A percentile compares a stretch with the other conserved stretches of the same genome.
Evolutionary conservation across 1,140 invertebrate genomes (phyloP).

Genomic region (Chironomus tepperi): DNA sequence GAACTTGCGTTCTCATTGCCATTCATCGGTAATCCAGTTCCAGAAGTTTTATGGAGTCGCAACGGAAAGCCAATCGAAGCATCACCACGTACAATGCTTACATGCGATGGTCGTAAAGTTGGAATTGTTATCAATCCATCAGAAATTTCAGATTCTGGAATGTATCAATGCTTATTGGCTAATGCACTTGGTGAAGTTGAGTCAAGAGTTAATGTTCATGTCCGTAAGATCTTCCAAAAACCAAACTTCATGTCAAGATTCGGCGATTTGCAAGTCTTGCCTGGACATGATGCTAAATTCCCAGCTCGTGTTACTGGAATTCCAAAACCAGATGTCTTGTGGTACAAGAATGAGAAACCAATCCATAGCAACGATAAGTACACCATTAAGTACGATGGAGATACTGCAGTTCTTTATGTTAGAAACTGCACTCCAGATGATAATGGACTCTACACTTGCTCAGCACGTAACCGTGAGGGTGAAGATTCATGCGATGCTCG

Average conservation of each 20-base stretch:
- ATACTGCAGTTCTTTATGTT: constrained; percentile 65
- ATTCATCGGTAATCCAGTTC: constrained; percentile 78
- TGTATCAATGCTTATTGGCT: constrained; percentile 61
- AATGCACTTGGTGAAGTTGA: constrained; percentile 66
- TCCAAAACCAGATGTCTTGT: constrained; percentile 75
- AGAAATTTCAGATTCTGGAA: constrained; percentile 62
- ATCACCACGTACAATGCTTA: constrained; percentile 56
- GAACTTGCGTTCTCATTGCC: constrained; percentile 54
- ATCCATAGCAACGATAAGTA: constrained; percentile 63
- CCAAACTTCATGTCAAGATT: constrained; percentile 77
- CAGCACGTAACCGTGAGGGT: constrained; percentile 71
- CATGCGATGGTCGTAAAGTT: constrained; percentile 71
- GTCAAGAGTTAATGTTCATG: constrained; percentile 56
- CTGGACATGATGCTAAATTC: constrained; percentile 70
- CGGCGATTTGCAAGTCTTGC: constrained; percentile 73
- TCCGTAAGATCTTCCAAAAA: constrained; percentile 69
- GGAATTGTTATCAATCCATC: constrained; percentile 66
- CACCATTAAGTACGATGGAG: constrained; percentile 66
- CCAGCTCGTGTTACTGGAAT: constrained; percentile 72
- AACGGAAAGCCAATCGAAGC: constrained; percentile 57
- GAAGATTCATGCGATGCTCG: constrained; percentile 63
- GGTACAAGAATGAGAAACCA: constrained; percentile 69
- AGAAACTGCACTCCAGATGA: constrained; percentile 57
- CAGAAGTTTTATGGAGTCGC: constrained; percentile 74
- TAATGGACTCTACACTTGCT: constrained; percentile 65